These are phyloP conservation scores for Ephestia elutella DNA, from an alignment of 1,140 invertebrate species.

Conservation along the genomic window DNA sequence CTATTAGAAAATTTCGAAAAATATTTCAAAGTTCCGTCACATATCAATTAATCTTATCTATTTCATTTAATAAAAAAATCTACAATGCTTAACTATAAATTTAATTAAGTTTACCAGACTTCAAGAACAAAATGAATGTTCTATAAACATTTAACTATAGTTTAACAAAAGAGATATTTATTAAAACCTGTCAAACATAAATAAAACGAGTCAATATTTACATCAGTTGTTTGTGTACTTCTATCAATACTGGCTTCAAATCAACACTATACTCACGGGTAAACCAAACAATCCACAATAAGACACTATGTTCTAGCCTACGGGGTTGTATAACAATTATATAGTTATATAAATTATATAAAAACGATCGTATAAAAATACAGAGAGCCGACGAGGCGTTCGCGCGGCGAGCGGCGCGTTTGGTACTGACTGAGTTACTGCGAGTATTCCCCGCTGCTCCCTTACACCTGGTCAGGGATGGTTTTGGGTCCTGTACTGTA, in stretches of 20 bases:
- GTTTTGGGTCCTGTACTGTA: neutral
- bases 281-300: constrained; percentile 23
- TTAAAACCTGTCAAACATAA: no score
- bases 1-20: no score
- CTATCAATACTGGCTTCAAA: neutral
- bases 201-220: no score
- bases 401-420: neutral
- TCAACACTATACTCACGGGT: constrained; percentile 11
- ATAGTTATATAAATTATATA: constrained; percentile 1
- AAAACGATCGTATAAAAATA: constrained; percentile 1
- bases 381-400: neutral
- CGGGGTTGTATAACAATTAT: constrained; percentile 9
- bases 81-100: no score
- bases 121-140: no score
- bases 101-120: no score
- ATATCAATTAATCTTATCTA: no score
- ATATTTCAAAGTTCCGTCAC: no score
- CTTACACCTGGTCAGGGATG: neutral
- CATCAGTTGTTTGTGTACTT: neutral
- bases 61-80: no score
- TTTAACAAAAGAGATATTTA: no score
- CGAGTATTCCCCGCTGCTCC: neutral
- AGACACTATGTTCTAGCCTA: constrained; percentile 3
- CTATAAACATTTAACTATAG: no score
- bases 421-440: no score